These are phyloP conservation scores for Pasiphila rectangulata DNA, from an alignment of 2,888 invertebrate species.

Conservation along the genomic window DNA sequence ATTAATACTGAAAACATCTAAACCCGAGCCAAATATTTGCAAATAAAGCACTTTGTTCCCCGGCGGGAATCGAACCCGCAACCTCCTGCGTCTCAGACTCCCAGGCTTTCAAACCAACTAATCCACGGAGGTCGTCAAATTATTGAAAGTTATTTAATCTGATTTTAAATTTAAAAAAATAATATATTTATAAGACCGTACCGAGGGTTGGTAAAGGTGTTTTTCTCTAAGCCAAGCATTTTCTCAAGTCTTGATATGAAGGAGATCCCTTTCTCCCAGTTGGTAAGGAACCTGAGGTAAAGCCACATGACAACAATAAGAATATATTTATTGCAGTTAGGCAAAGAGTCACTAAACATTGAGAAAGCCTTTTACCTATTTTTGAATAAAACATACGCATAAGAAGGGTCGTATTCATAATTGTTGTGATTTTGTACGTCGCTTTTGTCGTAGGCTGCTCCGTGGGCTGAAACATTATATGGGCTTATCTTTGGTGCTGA, in stretches of 20 bases:
- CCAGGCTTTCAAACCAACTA: too few species aligned
- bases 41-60: too few species aligned
- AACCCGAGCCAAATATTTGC: too few species aligned
- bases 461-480: conserved; percentile 53
- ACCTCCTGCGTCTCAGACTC: too few species aligned
- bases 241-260: conserved; percentile 86
- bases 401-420: conserved; percentile 87
- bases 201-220: conserved; percentile 83
- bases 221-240: conserved; percentile 84
- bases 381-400: conserved; percentile 88
- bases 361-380: conserved; percentile 78
- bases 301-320: conserved; percentile 33
- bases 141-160: too few species aligned
- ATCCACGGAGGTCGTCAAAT: too few species aligned
- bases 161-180: too few species aligned
- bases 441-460: conserved; percentile 41
- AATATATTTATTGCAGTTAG: conserved; percentile 27
- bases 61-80: too few species aligned
- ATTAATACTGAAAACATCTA: too few species aligned
- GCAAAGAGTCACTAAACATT: conserved; percentile 10
- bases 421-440: conserved; percentile 75
- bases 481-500: conserved; percentile 4
- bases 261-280: conserved; percentile 87
- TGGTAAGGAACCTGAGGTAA: conserved; percentile 56
- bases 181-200: too few species aligned